A percentile compares a stretch with the other conserved stretches of the same genome.
phyloP scores from a whole-genome alignment of 92 coral and sea anemone genomes.

The Palythoa caribaeorum region DNA sequence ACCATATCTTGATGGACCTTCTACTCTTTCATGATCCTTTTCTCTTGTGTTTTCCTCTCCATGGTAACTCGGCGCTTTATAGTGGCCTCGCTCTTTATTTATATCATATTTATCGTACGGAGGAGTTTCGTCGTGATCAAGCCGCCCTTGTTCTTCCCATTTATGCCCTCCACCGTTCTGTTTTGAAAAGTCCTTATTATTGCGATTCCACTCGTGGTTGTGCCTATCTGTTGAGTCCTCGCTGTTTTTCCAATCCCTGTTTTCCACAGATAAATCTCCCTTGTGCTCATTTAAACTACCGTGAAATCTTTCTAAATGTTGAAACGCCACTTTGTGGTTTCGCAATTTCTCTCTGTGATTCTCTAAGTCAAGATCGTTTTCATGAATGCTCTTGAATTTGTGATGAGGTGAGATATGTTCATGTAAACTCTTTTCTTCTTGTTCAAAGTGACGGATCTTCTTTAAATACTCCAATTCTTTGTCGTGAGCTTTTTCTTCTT shows the following conservation, averaged over 20 bases:
- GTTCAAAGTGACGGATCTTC: conserved; percentile 41
- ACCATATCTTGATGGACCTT: background rate
- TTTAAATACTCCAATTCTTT: conserved; percentile 36
- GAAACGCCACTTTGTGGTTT: background rate
- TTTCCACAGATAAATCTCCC: background rate
- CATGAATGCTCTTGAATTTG: background rate
- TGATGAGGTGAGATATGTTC: background rate
- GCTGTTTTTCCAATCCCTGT: background rate
- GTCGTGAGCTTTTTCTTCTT: conserved; percentile 41
- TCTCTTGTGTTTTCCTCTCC: background rate
- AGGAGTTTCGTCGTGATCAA: background rate
- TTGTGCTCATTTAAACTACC: conserved; percentile 1
- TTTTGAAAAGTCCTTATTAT: background rate
- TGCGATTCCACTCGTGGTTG: background rate
- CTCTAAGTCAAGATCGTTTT: background rate
- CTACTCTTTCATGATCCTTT: background rate
- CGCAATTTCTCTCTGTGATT: background rate
- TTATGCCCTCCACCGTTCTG: background rate
- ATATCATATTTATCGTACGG: background rate
- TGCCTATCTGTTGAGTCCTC: background rate
- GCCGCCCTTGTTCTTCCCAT: conserved; percentile 2
- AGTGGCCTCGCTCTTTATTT: background rate
- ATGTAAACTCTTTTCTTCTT: background rate
- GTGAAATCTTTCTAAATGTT: background rate
- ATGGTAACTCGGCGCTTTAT: background rate